Conservation (phyloP, 2,888 invertebrate genomes). For the Parascotia fuliginaria region DNA sequence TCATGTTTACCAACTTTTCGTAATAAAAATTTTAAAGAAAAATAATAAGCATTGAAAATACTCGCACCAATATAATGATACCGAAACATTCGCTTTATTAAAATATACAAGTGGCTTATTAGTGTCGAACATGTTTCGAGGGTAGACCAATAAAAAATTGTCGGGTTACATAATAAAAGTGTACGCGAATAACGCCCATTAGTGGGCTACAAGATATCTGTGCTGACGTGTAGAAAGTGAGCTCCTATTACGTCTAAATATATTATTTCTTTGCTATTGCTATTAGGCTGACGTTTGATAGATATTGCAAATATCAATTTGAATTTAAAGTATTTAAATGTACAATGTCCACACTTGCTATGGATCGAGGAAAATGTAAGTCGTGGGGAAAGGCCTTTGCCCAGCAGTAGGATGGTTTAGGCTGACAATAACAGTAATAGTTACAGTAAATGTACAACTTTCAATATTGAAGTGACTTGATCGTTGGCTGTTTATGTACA, state of each 20-base stretch:
- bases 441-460: too few relatives aligned
- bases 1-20: neutral
- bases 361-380: too few relatives aligned
- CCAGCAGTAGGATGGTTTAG: too few relatives aligned
- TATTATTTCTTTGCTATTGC: neutral
- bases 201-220: constrained; percentile 66
- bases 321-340: too few relatives aligned
- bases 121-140: constrained; percentile 61
- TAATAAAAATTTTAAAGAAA: constrained; percentile 11
- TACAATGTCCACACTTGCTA: too few relatives aligned
- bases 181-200: constrained; percentile 66
- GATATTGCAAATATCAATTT: neutral
- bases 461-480: too few relatives aligned
- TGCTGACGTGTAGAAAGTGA: constrained; percentile 48
- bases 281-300: neutral
- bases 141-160: constrained; percentile 57
- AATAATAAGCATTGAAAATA: constrained; percentile 27
- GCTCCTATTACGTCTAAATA: constrained; percentile 25
- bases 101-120: constrained; percentile 77
- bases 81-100: constrained; percentile 49
- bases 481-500: too few relatives aligned
- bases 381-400: too few relatives aligned
- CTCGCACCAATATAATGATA: constrained; percentile 45
- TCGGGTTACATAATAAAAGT: constrained; percentile 54
- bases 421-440: too few relatives aligned